Base-by-base conservation (phyloP, 53 echinoderm and acorn worm genomes). In the Pentamera pediparva region DNA sequence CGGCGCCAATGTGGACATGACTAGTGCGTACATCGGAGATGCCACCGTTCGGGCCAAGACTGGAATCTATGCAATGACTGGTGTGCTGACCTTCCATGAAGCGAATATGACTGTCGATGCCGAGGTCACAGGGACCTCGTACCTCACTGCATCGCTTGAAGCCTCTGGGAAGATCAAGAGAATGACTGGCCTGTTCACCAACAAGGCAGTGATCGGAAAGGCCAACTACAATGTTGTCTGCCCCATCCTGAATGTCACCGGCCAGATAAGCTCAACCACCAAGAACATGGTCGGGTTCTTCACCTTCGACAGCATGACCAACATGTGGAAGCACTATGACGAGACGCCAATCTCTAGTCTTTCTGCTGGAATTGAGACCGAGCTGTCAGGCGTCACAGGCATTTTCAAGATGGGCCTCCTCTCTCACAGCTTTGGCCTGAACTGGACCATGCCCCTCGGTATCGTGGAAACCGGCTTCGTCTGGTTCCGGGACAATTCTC, bases 181-280 rank as follows among this genome's bases (percentile, higher is more conserved):
- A 56, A 79, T 85, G 82, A 63, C 59, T 57, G 77, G 80, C 32
- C 78, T 77, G 36, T 61, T 90, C 35, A 43, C 56, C 41, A 70
- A 60, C 34, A 50, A 65, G 6, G 61, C 53, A 11, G 45, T 82
- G 18, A 80, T 45, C 56, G n/a, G 79, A 18, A 50, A 65, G 10
- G 37, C 76, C 27, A 76, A 71, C 56, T 78, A 85, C 31, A 37
- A 77, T 19, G 53, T 74, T 29, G 71, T 60, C 9, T 71, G 75
- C 35, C 78, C 69, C 10, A 30, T 90, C 40, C 31, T 90, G n/a
- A 94, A 90, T 63, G 50, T 87, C 33, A 86, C 77, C 18, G 85
- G 92, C 39, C 40, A 71, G 52, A 77, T 83, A 75, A 65, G 54
- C 34, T 55, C 70, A 61, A 77, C 51, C 50, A 69, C 78, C 11